Conservation (phyloP, 2,888 invertebrate species). For the Metopia argyrocephala region DNA sequence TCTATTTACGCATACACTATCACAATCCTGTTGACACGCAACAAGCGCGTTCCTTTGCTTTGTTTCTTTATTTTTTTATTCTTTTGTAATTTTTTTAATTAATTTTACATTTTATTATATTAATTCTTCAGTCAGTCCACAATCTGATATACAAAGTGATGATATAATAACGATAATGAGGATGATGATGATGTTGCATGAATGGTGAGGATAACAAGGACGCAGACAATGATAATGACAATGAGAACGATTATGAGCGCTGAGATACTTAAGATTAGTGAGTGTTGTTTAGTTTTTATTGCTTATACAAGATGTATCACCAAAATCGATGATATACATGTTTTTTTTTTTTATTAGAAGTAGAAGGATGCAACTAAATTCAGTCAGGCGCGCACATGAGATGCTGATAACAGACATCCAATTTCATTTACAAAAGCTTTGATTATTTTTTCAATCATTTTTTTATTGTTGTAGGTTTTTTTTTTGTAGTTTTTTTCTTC, state of each 20-base stretch:
- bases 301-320: conserved; percentile 58
- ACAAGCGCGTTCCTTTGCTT: conserved; percentile 43
- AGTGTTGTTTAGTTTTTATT: too few species aligned
- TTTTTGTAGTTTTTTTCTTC: not conserved
- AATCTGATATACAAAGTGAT: conserved; percentile 18
- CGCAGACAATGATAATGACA: not conserved
- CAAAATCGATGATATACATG: conserved; percentile 42
- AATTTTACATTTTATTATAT: conserved; percentile 10
- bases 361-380: conserved; percentile 61
- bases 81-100: not conserved
- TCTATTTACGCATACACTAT: conserved; percentile 76
- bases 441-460: conserved; percentile 7
- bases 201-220: too few species aligned
- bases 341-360: conserved; percentile 5
- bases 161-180: not conserved
- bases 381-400: conserved; percentile 62
- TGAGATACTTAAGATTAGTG: conserved; percentile 50
- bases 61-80: conserved; percentile 20
- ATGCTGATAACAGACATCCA: conserved; percentile 50
- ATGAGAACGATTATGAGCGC: not conserved
- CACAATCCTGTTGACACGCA: conserved; percentile 71
- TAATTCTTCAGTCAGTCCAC: conserved; percentile 47
- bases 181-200: not conserved
- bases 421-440: conserved; percentile 50
- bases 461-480: conserved; percentile 1